Evolutionary conservation across 2,797 vertebrate species (phyloP).

Genomic region (Cirrhinus mrigala): DNA sequence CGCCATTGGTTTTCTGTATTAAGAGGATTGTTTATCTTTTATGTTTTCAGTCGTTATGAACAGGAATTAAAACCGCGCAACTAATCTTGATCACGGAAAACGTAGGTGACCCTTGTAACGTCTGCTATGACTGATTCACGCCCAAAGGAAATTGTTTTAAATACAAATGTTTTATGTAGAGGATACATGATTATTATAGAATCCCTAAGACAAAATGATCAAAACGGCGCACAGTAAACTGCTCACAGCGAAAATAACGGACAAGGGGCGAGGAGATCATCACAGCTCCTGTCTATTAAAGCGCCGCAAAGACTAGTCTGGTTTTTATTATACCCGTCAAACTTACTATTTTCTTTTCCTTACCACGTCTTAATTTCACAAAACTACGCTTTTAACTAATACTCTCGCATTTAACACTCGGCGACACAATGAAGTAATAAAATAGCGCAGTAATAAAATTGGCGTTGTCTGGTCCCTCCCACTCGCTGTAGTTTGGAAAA

Average conservation of each 20-base stretch:
- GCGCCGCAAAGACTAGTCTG: background rate
- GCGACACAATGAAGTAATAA: background rate
- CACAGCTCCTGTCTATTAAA: background rate
- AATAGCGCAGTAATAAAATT: constrained; percentile 13
- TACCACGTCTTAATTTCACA: background rate
- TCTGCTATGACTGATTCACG: background rate
- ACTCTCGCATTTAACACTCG: background rate
- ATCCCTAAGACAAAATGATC: background rate
- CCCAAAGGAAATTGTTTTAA: background rate
- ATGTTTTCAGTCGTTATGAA: background rate
- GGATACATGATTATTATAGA: background rate
- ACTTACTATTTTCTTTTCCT: background rate
- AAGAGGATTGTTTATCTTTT: background rate
- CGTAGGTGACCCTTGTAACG: too few species aligned
- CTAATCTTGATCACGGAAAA: background rate
- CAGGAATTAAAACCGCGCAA: background rate
- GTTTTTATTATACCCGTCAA: background rate
- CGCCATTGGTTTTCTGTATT: constrained; percentile 37
- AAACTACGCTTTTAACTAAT: background rate
- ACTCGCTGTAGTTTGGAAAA: background rate
- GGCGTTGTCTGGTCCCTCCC: constrained; percentile 11
- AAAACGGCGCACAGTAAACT: background rate
- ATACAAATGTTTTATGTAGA: background rate
- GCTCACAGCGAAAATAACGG: background rate
- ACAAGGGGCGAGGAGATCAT: background rate